A percentile compares a stretch with the other conserved stretches of the same genome.
Evolutionary conservation across 2,797 vertebrate species (phyloP).

Genomic region (Chromobotia macracanthus): DNA sequence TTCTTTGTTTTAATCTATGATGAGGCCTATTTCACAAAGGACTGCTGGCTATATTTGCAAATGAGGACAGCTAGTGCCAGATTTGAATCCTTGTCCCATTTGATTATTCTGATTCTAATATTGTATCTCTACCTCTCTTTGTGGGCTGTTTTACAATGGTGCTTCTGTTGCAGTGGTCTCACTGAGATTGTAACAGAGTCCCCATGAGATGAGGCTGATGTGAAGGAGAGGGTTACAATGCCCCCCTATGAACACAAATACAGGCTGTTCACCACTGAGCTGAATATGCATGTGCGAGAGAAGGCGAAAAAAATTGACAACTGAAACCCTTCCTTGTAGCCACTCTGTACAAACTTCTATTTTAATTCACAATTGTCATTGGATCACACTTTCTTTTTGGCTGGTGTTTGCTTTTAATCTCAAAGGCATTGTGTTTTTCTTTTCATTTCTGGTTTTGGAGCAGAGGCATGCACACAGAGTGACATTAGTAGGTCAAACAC

Average conservation of each 20-base stretch:
- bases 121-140: background rate
- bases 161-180: slow-evolving; percentile 30
- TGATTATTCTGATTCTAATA: background rate
- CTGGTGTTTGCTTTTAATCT: background rate
- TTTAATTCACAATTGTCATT: background rate
- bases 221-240: slow-evolving; percentile 49
- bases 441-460: slow-evolving; percentile 25
- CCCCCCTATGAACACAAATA: slow-evolving; percentile 47
- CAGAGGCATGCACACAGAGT: background rate
- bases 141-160: slow-evolving; percentile 49
- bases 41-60: slow-evolving; percentile 32
- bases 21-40: slow-evolving; percentile 17
- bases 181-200: slow-evolving; percentile 46
- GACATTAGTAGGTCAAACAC: slow-evolving; percentile 37
- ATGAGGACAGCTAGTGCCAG: slow-evolving; percentile 21
- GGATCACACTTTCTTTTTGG: background rate
- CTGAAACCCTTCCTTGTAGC: background rate
- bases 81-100: slow-evolving; percentile 9
- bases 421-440: background rate
- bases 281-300: slow-evolving; percentile 14
- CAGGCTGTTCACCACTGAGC: slow-evolving; percentile 46
- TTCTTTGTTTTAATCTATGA: background rate
- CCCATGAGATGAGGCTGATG: slow-evolving; percentile 47
- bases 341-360: background rate
- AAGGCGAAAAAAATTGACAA: background rate